Evolutionary conservation across 2,113 vertebrate species (phyloP).

Genomic region (Zingel zingel): DNA sequence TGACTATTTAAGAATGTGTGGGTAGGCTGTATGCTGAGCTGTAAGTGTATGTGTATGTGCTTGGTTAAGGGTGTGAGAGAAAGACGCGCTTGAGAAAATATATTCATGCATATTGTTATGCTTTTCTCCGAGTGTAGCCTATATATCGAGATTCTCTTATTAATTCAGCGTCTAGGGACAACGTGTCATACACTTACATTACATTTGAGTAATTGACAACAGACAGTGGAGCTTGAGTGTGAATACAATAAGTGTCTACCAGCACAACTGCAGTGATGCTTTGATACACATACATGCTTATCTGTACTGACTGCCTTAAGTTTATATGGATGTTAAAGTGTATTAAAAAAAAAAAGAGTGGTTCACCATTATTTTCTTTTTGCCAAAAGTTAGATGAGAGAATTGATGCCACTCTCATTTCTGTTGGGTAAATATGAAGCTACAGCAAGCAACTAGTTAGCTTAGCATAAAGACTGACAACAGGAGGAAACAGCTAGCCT

Average conservation of each 20-base stretch:
- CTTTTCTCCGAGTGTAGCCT: constrained; percentile 41
- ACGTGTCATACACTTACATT: constrained; percentile 42
- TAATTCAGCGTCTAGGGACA: constrained; percentile 38
- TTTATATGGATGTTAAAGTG: background rate
- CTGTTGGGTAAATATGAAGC: background rate
- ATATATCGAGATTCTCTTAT: constrained; percentile 37
- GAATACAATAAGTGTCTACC: constrained; percentile 6
- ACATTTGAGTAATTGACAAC: constrained; percentile 38
- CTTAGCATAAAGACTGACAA: background rate
- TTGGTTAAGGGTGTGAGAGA: constrained; percentile 39
- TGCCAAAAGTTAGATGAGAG: background rate
- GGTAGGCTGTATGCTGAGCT: constrained; percentile 37
- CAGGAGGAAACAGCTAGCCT: background rate
- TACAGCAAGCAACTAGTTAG: background rate
- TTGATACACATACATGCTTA: background rate
- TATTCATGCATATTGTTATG: constrained; percentile 20
- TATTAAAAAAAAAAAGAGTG: background rate
- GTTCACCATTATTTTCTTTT: background rate
- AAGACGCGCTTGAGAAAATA: constrained; percentile 32
- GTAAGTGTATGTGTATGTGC: constrained; percentile 25
- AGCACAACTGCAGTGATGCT: background rate
- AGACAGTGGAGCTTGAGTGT: constrained; percentile 10
- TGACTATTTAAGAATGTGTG: constrained; percentile 60
- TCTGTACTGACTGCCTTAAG: background rate
- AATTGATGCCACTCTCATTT: background rate